phyloP scores from a whole-genome alignment of 1,140 invertebrate genomes.

The Ditylenchus dipsaci region DNA sequence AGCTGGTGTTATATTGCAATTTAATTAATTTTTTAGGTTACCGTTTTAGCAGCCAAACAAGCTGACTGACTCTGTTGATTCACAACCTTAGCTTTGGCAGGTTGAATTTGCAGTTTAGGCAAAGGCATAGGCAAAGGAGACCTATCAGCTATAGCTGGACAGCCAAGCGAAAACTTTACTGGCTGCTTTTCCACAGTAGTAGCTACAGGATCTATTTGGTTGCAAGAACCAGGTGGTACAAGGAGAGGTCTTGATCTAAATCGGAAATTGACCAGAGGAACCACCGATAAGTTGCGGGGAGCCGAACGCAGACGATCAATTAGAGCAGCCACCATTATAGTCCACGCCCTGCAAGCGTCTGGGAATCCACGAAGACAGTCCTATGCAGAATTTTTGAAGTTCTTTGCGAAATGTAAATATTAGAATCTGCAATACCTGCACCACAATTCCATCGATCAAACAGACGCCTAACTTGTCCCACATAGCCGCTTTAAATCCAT shows the following conservation, averaged over 20 bases:
- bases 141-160: too few relatives aligned
- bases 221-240: not conserved
- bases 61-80: too few relatives aligned
- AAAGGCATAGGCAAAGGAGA: too few relatives aligned
- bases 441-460: slow-evolving; percentile 46
- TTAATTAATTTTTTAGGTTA: too few relatives aligned
- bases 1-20: too few relatives aligned
- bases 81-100: too few relatives aligned
- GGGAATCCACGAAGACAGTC: slow-evolving; percentile 47
- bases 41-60: too few relatives aligned
- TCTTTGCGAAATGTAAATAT: too few relatives aligned
- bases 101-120: too few relatives aligned
- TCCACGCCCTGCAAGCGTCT: slow-evolving; percentile 49
- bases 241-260: not conserved
- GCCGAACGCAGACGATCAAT: slow-evolving; percentile 49
- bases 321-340: slow-evolving; percentile 47
- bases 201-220: too few relatives aligned
- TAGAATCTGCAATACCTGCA: slow-evolving; percentile 27
- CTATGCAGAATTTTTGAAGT: slow-evolving; percentile 8
- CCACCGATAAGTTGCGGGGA: slow-evolving; percentile 28
- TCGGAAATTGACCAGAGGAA: slow-evolving; percentile 13
- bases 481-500: slow-evolving; percentile 45
- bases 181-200: too few relatives aligned
- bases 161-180: too few relatives aligned
- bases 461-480: slow-evolving; percentile 51